Conservation (phyloP, 2,113 vertebrate genomes). For the Xyrauchen texanus region DNA sequence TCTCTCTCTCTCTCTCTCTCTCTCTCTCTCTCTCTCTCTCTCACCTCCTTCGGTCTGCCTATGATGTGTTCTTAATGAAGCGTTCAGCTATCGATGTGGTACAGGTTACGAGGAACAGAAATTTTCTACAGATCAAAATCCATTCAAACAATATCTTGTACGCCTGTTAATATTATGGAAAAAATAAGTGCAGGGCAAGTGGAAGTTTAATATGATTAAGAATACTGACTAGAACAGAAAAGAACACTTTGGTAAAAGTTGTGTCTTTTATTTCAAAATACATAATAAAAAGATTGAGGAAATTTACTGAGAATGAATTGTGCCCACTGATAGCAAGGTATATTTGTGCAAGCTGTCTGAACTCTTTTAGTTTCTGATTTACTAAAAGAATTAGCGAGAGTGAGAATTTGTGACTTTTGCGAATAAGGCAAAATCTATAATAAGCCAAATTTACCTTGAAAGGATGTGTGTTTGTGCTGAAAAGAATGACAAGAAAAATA, state of each 20-base stretch:
- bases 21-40: conserved; percentile 16
- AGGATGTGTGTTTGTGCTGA: no score
- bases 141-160: background rate
- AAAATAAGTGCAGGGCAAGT: background rate
- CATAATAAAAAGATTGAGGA: background rate
- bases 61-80: conserved; percentile 60
- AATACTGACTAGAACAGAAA: background rate
- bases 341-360: no score
- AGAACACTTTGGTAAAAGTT: background rate
- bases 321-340: no score
- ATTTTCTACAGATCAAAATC: background rate
- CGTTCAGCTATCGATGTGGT: conserved; percentile 58
- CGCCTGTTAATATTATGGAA: background rate
- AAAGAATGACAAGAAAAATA: no score
- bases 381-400: no score
- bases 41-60: conserved; percentile 28
- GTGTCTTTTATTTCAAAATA: background rate
- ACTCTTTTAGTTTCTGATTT: no score
- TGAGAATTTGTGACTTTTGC: no score
- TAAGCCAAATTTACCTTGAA: no score
- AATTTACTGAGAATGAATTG: no score
- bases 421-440: no score
- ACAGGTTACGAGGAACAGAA: conserved; percentile 35
- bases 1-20: conserved; percentile 41
- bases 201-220: background rate